These are phyloP conservation scores for Temnothorax longispinosus DNA, from an alignment of 1,140 invertebrate genomes.

Conservation along the genomic window DNA sequence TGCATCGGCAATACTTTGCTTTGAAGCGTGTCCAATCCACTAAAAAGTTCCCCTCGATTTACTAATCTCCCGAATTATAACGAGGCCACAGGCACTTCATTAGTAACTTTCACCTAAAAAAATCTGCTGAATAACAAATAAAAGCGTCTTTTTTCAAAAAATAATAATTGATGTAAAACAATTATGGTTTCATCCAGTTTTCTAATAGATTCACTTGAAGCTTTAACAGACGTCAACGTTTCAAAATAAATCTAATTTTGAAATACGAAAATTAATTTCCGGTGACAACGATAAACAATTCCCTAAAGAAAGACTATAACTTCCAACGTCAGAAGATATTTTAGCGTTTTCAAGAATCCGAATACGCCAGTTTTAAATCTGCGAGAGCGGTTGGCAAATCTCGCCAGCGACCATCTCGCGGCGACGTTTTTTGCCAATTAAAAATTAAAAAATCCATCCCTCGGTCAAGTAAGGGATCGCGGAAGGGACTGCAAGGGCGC, in stretches of 20 bases:
- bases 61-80: slow-evolving; percentile 26
- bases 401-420: slow-evolving; percentile 71
- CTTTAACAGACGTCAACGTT: background rate
- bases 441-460: slow-evolving; percentile 84
- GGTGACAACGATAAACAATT: background rate
- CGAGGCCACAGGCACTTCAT: background rate
- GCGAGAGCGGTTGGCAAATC: slow-evolving; percentile 57
- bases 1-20: slow-evolving; percentile 53
- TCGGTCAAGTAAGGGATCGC: slow-evolving; percentile 71
- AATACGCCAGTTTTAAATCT: slow-evolving; percentile 67
- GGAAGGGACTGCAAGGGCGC: slow-evolving; percentile 67
- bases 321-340: slow-evolving; percentile 34
- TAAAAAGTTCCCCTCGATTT: slow-evolving; percentile 52
- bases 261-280: slow-evolving; percentile 11
- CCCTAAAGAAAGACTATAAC: background rate
- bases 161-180: background rate
- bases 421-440: slow-evolving; percentile 84
- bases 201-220: background rate
- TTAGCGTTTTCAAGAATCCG: slow-evolving; percentile 16
- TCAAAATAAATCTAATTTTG: background rate
- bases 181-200: background rate
- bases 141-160: background rate
- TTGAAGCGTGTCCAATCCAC: slow-evolving; percentile 65
- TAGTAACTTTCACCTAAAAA: background rate
- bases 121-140: background rate